Evolutionary conservation across 2,888 invertebrate species (phyloP).

Genomic region (Polietes domitor): DNA sequence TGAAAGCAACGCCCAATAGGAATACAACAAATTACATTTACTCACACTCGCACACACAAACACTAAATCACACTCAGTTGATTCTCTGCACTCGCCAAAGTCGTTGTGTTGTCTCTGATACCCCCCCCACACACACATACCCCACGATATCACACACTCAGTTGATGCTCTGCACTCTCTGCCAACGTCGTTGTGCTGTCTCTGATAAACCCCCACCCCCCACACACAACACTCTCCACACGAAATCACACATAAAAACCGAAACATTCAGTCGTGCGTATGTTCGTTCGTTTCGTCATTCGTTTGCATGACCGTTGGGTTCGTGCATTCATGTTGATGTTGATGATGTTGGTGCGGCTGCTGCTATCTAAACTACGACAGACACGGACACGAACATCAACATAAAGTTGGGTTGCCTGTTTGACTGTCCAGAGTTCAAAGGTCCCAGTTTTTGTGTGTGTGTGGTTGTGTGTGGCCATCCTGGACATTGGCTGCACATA

Average conservation of each 20-base stretch:
- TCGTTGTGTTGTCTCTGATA: not conserved
- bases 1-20: constrained; percentile 17
- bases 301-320: no score
- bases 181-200: not conserved
- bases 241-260: not conserved
- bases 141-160: not conserved
- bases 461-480: not conserved
- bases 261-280: not conserved
- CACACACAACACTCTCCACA: no score
- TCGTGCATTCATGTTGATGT: not conserved
- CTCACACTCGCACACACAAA: constrained; percentile 2
- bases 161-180: not conserved
- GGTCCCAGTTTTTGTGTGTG: not conserved
- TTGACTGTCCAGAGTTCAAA: constrained; percentile 21
- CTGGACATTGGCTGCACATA: no score
- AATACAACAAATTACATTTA: constrained; percentile 16
- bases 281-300: not conserved
- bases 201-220: no score
- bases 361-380: not conserved
- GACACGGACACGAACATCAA: not conserved
- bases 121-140: constrained; percentile 3
- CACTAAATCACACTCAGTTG: not conserved
- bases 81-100: not conserved
- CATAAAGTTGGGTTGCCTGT: not conserved
- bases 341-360: not conserved